Evolutionary conservation across 2,797 vertebrate species (phyloP), one percentile per base, ranked within the genome.

Genomic region (Mergus octosetaceus): DNA sequence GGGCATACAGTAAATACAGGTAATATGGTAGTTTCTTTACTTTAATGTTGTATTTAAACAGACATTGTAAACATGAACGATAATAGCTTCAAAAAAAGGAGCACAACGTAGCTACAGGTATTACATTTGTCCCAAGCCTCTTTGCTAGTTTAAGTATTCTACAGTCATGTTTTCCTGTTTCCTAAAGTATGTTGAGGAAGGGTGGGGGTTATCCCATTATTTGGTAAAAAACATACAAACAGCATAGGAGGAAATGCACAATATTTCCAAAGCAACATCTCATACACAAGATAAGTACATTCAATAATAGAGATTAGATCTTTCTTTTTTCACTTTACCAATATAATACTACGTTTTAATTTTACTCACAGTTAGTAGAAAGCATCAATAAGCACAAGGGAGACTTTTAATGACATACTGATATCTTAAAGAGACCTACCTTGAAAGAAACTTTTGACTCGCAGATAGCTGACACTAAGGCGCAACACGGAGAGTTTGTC

Each of bases 401-500:
- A 74, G 11, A 11, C 5, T 25, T 92, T n/a, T 36, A 77, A 71
- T 0, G 0, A 4, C 22, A 32, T 58, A 45, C 10, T 25, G 30
- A 10, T 39, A 28, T 39, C 12, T 38, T 53, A 28, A 61, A 47
- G 61, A 65, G 65, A 45, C 97, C 61, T 97, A 99, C 99, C 98
- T 98, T 99, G 98, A 97, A 99, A 99, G 98, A 99, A 99, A 96
- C 99, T 99, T 97, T 99, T 99, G 97, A 99, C 98, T 24, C 98
- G 98, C 86, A 99, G 98, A 98, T 99, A 99, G 97, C 99, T 99
- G 89, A 99, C 99, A 1, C 99, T 99, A 4, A 99, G 99, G 24
- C 99, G 99, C 94, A 99, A 96, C 91, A 99, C 98, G 0, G 99
- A 99, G 39, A 99, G 98, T 92, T 99, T 99, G 98, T 99, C 99